Conservation (phyloP, 2,113 vertebrate genomes). For the Lophotis ruficrista region DNA sequence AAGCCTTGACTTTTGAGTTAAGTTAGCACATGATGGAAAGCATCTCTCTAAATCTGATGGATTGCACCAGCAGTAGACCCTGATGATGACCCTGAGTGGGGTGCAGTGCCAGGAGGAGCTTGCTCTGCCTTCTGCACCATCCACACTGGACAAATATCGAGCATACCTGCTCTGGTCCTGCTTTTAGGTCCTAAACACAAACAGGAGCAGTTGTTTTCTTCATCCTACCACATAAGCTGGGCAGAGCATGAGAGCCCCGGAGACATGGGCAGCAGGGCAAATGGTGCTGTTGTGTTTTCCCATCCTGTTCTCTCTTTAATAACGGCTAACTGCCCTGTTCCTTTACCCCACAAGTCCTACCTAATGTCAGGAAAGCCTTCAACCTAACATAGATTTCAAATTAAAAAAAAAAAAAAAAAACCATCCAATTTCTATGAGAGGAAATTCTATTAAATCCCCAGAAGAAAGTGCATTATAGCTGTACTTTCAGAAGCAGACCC, state of each 20-base stretch:
- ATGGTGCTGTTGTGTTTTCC: background rate
- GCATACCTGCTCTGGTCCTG: background rate
- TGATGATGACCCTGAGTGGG: fast-evolving
- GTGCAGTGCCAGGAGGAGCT: background rate
- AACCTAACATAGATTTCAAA: background rate
- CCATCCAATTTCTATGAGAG: slow-evolving; percentile 72
- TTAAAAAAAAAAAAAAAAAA: slow-evolving; percentile 34
- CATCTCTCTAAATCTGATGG: background rate
- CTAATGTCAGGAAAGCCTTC: background rate
- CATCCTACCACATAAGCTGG: background rate
- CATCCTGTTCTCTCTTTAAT: background rate
- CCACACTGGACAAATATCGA: too few relatives aligned
- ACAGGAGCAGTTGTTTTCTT: background rate
- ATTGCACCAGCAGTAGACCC: background rate
- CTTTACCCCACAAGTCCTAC: background rate
- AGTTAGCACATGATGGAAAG: too few relatives aligned
- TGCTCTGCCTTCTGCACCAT: too few relatives aligned
- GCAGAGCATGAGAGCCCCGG: background rate
- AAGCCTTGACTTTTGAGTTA: background rate
- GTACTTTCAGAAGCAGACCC: slow-evolving; percentile 69
- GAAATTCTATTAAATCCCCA: slow-evolving; percentile 78
- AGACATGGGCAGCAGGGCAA: background rate
- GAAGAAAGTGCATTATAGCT: slow-evolving; percentile 68
- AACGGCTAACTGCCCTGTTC: background rate
- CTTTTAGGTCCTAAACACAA: background rate